Base-by-base conservation (phyloP, 2,113 vertebrate genomes). In the Scytalopus superciliaris region DNA sequence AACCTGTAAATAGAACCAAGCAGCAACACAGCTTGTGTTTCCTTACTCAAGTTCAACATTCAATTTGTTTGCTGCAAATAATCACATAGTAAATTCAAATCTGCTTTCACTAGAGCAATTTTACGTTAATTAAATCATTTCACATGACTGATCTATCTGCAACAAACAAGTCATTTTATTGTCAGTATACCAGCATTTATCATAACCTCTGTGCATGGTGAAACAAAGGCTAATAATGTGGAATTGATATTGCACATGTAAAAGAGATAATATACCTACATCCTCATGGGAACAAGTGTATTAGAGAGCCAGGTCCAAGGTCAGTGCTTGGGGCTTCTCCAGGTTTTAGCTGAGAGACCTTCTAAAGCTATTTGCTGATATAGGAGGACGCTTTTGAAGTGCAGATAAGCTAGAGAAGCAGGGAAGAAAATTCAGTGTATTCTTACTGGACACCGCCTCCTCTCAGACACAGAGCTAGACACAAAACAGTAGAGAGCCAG, bases 51-150 rank as follows among this genome's bases (percentile, higher is more conserved):
- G 80, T 87, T 87, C 64, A 93, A 66, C 57, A 28, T 95, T 89
- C 37, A 47, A 9, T 93, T 91, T 88, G 66, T 89, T 89, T 64
- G 83, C 83, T 89, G 86, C 89, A 87, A 92, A 96, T 84, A 94
- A 89, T 87, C 86, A 76, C 64, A 66, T 6, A 82, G 86, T 62
- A 89, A 96, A 94, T 94, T 93, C 31, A 91, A 87, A 92, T 89
- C 69, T 94, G 83, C 83, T 93, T 92, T 95, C 72, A 90, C 95
- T 86, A 89, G 64, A 94, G 72, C 76, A 90, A 92, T 93, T 96
- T 89, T 87, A 84, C 21, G 0, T 94, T 92, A 92, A 96, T 94
- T 78, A 92, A 84, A 95, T 89, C 8, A 94, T 91, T 93, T 96
- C 77, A 92, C 40, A 62, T 76, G 88, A 92, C 73, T 93, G 76